Conservation (phyloP, 2,888 invertebrate genomes). For the Drosophila pseudotalamancana region DNA sequence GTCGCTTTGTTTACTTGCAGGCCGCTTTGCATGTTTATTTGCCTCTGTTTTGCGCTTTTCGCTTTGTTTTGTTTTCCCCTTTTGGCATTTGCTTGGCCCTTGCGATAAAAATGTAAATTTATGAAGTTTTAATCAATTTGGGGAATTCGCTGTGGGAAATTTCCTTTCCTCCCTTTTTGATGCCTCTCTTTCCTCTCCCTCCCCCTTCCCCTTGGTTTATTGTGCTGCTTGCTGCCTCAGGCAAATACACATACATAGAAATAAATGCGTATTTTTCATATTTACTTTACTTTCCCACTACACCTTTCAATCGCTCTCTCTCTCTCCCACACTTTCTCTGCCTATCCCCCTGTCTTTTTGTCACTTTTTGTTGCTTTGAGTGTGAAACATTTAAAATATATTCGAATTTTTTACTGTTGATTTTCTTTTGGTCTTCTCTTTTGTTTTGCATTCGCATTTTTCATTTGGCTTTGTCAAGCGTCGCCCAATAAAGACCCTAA, state of each 20-base stretch:
- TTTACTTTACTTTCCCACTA: conserved; percentile 8
- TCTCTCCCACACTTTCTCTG: background rate
- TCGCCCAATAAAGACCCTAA: conserved; percentile 75
- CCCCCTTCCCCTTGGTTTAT: conserved; percentile 16
- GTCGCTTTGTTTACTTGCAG: conserved; percentile 52
- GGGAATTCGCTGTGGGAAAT: conserved; percentile 64
- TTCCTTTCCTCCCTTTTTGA: conserved; percentile 4
- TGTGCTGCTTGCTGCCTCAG: conserved; percentile 33
- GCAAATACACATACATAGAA: conserved; percentile 41
- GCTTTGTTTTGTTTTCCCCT: conserved; percentile 33
- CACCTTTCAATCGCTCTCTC: background rate
- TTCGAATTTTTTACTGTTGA: conserved; percentile 38
- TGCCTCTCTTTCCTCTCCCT: conserved; percentile 7
- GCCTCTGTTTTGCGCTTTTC: conserved; percentile 28
- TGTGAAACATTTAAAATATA: conserved; percentile 70
- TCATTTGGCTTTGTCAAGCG: conserved; percentile 51
- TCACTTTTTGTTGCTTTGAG: no score
- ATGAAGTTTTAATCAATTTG: conserved; percentile 80
- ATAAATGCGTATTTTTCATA: conserved; percentile 37
- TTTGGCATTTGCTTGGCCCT: conserved; percentile 63
- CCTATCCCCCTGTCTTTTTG: background rate
- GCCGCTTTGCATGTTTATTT: conserved; percentile 53
- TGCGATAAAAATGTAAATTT: conserved; percentile 78
- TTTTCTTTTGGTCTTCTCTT: conserved; percentile 4
- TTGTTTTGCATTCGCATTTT: conserved; percentile 31